Evolutionary conservation across 2,113 vertebrate genomes (phyloP).

Genomic region (Puffinus mauretanicus): DNA sequence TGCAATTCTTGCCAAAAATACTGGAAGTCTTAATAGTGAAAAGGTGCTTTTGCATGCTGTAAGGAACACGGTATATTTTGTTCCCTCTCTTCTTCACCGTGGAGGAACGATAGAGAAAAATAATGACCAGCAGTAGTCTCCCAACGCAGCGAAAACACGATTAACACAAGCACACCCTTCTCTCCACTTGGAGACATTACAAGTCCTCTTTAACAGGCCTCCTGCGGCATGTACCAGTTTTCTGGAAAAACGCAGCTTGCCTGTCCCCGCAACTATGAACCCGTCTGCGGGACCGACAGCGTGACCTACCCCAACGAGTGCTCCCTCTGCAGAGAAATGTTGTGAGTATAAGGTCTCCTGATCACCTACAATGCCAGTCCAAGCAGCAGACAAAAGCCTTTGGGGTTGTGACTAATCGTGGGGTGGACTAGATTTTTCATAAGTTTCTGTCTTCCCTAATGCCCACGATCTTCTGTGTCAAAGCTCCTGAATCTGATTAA

Average conservation of each 20-base stretch:
- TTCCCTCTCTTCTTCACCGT: neutral
- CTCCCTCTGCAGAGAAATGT: neutral
- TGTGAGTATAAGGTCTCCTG: neutral
- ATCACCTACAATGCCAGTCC: neutral
- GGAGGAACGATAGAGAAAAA: neutral
- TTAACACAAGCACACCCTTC: neutral
- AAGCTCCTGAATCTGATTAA: conserved; percentile 31
- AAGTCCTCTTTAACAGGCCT: neutral
- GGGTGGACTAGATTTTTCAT: neutral
- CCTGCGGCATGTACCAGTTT: accelerated
- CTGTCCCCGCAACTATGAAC: conserved; percentile 4
- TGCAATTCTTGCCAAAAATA: neutral
- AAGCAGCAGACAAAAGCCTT: neutral
- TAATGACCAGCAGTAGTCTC: neutral
- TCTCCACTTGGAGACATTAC: neutral
- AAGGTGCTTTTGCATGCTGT: neutral
- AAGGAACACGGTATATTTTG: neutral
- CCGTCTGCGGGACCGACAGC: neutral
- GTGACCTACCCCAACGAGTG: conserved; percentile 55
- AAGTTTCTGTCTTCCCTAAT: conserved; percentile 15
- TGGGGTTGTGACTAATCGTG: neutral
- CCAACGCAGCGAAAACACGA: accelerated
- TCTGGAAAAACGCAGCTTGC: neutral
- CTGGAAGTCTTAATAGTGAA: neutral
- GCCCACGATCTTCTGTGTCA: neutral